Evolutionary conservation across 2,888 invertebrate species (phyloP).

Genomic region (Gerris lacustris): DNA sequence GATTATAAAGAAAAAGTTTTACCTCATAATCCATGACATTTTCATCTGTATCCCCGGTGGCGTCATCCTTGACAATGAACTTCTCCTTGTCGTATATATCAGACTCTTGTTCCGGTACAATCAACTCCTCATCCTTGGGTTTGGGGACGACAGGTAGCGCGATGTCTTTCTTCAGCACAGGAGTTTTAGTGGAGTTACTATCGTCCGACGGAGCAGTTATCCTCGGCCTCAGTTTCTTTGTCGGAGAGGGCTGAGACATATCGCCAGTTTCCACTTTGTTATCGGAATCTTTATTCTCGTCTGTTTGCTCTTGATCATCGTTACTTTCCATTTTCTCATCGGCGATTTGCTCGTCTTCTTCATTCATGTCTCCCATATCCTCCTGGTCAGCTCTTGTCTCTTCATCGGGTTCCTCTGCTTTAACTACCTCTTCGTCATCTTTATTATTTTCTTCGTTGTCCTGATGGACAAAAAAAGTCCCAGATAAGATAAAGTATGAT

Average conservation of each 20-base stretch:
- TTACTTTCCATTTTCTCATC: neutral
- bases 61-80: neutral
- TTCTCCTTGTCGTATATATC: conserved; percentile 1
- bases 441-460: conserved; percentile 18
- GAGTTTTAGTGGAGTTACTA: neutral
- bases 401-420: conserved; percentile 14
- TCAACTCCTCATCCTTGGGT: neutral
- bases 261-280: conserved; percentile 20
- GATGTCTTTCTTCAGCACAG: neutral
- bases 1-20: neutral
- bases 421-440: conserved; percentile 14
- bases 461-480: neutral
- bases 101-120: neutral
- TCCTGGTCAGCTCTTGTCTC: conserved; percentile 18
- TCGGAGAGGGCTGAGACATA: neutral
- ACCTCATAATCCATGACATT: neutral
- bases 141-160: neutral
- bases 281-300: conserved; percentile 17
- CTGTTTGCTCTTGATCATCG: conserved; percentile 14
- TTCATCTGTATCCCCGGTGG: neutral
- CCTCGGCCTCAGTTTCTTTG: neutral
- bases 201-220: neutral
- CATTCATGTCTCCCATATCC: conserved; percentile 27
- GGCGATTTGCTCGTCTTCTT: conserved; percentile 28
- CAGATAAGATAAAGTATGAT: too few relatives aligned